phyloP scores from a whole-genome alignment of 2,797 vertebrate genomes.

The Poeciliopsis turneri region DNA sequence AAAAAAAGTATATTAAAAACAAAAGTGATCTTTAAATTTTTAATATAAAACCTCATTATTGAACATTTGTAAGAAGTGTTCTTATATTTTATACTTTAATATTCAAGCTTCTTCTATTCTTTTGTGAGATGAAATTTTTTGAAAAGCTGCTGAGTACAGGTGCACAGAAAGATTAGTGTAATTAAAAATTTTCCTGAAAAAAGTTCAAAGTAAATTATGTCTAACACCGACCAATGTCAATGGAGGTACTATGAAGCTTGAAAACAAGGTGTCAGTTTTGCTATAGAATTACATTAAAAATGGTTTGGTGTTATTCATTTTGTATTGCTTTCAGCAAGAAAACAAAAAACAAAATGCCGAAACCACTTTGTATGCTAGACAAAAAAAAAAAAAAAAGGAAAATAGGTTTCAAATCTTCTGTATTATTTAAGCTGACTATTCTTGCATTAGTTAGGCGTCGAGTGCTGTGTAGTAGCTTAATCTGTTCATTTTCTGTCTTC shows the following conservation, averaged over 20 bases:
- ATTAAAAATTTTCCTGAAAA: neutral
- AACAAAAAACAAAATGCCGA: neutral
- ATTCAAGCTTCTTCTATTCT: neutral
- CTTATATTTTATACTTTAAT: neutral
- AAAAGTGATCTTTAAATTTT: neutral
- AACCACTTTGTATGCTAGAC: neutral
- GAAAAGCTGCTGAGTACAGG: neutral
- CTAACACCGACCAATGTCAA: neutral
- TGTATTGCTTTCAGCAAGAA: neutral
- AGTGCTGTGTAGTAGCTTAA: neutral
- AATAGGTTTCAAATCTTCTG: neutral
- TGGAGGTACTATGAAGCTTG: neutral
- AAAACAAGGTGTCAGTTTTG: neutral
- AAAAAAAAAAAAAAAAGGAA: neutral
- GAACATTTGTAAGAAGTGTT: neutral
- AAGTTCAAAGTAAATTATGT: neutral
- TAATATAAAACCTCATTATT: neutral
- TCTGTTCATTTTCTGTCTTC: neutral
- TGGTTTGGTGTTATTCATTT: neutral
- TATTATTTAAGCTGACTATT: neutral
- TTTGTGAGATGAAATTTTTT: neutral
- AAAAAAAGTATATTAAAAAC: neutral
- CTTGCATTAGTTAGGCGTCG: neutral
- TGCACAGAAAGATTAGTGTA: neutral
- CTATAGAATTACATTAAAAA: neutral